A percentile compares a stretch with the other conserved stretches of the same genome.
Evolutionary conservation across 2,888 invertebrate genomes (phyloP).

Genomic region (Spodoptera littoralis): DNA sequence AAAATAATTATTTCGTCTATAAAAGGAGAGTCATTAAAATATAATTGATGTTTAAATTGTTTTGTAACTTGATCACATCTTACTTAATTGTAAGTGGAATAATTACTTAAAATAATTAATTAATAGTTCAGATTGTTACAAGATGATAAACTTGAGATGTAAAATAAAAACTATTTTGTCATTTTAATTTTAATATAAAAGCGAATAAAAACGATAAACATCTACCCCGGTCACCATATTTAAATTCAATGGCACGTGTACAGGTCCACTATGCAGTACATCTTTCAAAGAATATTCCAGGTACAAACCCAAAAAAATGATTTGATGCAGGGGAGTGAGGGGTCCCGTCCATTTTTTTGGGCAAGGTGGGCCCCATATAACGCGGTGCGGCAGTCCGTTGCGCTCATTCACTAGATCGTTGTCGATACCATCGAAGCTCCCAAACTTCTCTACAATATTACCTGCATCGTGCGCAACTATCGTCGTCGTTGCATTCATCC

Average conservation of each 20-base stretch:
- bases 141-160: no score
- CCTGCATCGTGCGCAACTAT: slow-evolving; percentile 56
- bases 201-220: slow-evolving; percentile 30
- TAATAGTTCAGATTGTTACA: no score
- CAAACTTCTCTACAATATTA: slow-evolving; percentile 50
- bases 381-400: slow-evolving; percentile 66
- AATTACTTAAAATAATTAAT: no score
- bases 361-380: slow-evolving; percentile 79
- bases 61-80: slow-evolving; percentile 24
- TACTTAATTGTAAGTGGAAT: slow-evolving; percentile 14
- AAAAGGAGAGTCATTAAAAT: slow-evolving; percentile 35
- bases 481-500: slow-evolving; percentile 19
- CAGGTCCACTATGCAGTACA: slow-evolving; percentile 63
- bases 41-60: slow-evolving; percentile 20
- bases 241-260: slow-evolving; percentile 84
- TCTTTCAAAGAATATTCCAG: slow-evolving; percentile 75
- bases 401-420: slow-evolving; percentile 78
- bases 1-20: slow-evolving; percentile 29
- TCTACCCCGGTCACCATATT: slow-evolving; percentile 65
- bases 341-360: slow-evolving; percentile 81
- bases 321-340: slow-evolving; percentile 77
- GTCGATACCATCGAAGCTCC: slow-evolving; percentile 69
- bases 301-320: slow-evolving; percentile 78
- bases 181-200: slow-evolving; percentile 1
- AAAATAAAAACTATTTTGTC: not conserved